Percentiles rank a stretch among this genome's conserved stretches.
Conservation (phyloP, 2,113 vertebrate species). For the Dinomys branickii region DNA sequence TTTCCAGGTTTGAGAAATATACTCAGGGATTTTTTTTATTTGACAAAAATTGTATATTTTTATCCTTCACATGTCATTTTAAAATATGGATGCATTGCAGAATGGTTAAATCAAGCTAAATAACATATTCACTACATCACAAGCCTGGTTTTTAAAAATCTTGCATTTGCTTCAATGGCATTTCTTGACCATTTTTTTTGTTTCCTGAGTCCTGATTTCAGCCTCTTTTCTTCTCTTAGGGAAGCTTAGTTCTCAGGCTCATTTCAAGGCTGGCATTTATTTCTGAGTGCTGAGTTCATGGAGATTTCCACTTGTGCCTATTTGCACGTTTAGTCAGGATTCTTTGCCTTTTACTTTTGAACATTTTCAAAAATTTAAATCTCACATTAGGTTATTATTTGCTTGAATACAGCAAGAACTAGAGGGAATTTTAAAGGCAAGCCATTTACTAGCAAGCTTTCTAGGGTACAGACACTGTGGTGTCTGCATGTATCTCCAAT, state of each 20-base stretch:
- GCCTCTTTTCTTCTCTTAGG: background rate
- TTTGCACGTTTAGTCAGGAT: conserved; percentile 5
- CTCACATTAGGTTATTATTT: background rate
- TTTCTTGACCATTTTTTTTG: conserved; percentile 11
- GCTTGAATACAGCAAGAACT: background rate
- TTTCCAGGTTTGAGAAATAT: conserved; percentile 67
- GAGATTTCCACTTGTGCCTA: conserved; percentile 34
- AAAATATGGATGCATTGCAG: background rate
- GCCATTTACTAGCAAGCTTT: background rate
- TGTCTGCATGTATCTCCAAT: background rate
- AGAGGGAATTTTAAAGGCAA: conserved; percentile 4
- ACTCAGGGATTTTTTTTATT: background rate
- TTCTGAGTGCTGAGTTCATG: conserved; percentile 7
- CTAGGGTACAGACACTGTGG: background rate
- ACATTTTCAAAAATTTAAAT: conserved; percentile 30
- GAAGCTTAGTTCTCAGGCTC: background rate
- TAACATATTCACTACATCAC: background rate
- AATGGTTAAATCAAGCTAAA: background rate
- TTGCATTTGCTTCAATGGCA: background rate
- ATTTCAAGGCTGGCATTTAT: background rate
- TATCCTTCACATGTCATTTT: background rate
- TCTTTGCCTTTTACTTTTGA: background rate
- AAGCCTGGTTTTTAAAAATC: background rate
- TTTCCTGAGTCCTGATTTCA: background rate
- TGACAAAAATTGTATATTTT: conserved; percentile 21